Conservation (phyloP, 2,888 invertebrate species). For the Apamea sordens region DNA sequence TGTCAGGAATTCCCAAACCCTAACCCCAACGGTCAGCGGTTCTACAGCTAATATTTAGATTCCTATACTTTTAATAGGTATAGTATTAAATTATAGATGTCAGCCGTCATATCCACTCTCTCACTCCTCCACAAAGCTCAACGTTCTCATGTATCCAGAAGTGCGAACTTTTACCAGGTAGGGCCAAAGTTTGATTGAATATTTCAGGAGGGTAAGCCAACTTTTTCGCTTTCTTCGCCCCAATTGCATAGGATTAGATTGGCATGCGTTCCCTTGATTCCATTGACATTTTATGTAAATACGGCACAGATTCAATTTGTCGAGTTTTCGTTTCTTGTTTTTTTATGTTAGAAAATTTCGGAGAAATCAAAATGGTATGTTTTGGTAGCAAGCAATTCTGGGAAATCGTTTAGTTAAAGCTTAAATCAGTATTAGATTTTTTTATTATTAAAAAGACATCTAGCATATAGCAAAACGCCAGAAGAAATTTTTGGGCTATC, state of each 20-base stretch:
- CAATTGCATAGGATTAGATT: conserved; percentile 71
- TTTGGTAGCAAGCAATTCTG: not conserved
- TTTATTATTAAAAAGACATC: not conserved
- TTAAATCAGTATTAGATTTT: not conserved
- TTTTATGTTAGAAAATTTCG: not conserved
- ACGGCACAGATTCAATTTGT: conserved; percentile 53
- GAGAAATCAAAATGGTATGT: not conserved
- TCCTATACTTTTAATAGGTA: not conserved
- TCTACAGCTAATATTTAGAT: not conserved
- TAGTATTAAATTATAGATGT: not conserved
- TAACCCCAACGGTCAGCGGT: too few species aligned
- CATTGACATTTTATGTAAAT: conserved; percentile 52
- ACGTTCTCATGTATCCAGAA: conserved; percentile 62
- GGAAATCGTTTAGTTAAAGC: not conserved
- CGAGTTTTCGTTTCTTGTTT: conserved; percentile 25
- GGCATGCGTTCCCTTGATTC: conserved; percentile 56
- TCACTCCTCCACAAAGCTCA: not conserved
- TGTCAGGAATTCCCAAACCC: too few species aligned
- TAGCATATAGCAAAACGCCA: too few species aligned
- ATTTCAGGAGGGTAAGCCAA: conserved; percentile 73
- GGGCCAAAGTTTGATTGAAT: conserved; percentile 83
- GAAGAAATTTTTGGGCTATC: too few species aligned
- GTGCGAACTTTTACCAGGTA: conserved; percentile 73
- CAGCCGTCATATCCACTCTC: conserved; percentile 29
- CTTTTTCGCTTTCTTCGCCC: conserved; percentile 74